Conservation (phyloP, 2,888 invertebrate genomes). For the Apotomis betuletana region DNA sequence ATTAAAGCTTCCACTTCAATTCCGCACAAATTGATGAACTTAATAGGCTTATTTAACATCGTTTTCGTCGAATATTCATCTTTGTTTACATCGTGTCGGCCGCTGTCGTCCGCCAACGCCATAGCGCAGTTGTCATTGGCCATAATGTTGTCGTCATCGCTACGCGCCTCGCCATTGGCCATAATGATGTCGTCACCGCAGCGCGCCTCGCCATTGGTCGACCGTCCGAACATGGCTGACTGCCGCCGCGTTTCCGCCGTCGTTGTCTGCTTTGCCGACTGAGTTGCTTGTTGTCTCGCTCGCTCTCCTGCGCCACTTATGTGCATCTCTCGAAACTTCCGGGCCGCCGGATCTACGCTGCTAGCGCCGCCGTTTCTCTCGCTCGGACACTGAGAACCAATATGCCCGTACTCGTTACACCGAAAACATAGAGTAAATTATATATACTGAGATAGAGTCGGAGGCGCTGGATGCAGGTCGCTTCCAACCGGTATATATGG, state of each 20-base stretch:
- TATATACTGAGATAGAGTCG: no score
- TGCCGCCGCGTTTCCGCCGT: neutral
- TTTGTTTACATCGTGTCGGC: slow-evolving; percentile 13
- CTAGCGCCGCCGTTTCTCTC: neutral
- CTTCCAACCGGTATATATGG: no score
- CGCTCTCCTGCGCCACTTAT: neutral
- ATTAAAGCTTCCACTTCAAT: slow-evolving; percentile 2
- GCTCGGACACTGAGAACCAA: neutral
- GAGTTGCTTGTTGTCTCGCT: neutral
- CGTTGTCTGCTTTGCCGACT: slow-evolving; percentile 2
- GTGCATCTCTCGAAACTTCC: neutral
- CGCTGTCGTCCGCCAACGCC: neutral
- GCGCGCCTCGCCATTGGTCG: slow-evolving; percentile 3
- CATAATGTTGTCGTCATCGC: neutral
- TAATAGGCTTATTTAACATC: neutral
- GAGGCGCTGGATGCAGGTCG: no score
- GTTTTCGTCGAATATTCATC: neutral
- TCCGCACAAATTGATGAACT: slow-evolving; percentile 6
- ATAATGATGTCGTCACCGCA: neutral
- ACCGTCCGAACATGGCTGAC: slow-evolving; percentile 1
- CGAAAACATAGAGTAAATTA: no score
- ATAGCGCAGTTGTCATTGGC: neutral
- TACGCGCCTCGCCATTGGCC: neutral
- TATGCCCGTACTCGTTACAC: neutral
- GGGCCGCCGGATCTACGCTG: neutral